Percentiles rank a stretch among this genome's conserved stretches.
phyloP scores from a whole-genome alignment of 2,888 invertebrate species.

The Byasa hedistus region DNA sequence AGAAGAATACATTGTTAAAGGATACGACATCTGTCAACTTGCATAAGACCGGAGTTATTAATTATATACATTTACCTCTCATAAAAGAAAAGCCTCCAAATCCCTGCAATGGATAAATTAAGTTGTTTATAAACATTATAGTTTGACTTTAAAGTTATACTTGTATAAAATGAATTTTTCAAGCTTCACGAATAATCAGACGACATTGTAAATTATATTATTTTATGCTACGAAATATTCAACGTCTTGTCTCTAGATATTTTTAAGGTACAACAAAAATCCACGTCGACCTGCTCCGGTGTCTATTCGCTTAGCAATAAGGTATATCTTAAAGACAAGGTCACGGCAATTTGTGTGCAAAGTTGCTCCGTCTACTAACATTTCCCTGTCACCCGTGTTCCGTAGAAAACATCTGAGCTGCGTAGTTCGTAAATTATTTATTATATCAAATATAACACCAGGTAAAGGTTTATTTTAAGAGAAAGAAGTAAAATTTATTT shows the following conservation, averaged over 20 bases:
- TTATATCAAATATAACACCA: neutral
- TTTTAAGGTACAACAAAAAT: neutral
- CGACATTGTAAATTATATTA: neutral
- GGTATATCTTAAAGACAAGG: neutral
- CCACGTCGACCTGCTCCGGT: neutral
- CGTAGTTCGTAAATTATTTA: neutral
- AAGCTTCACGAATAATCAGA: neutral
- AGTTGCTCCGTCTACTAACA: neutral
- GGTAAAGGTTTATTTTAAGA: neutral
- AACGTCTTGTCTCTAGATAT: neutral
- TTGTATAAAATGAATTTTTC: neutral
- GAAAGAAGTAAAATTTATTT: neutral
- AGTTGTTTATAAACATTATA: too few species aligned
- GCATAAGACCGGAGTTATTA: too few species aligned
- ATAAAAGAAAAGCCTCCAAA: too few species aligned
- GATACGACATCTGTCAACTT: too few species aligned
- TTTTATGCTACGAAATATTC: neutral
- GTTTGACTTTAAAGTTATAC: too few species aligned
- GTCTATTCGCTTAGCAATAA: neutral
- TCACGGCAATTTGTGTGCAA: constrained; percentile 2
- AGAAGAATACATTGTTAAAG: too few species aligned
- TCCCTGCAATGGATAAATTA: too few species aligned
- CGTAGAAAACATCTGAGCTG: neutral
- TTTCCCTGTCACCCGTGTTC: neutral
- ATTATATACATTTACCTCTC: too few species aligned